Evolutionary conservation across 2,888 invertebrate species (phyloP), one percentile per base, ranked within the genome.

Genomic region (Megalurothrips usitatus): DNA sequence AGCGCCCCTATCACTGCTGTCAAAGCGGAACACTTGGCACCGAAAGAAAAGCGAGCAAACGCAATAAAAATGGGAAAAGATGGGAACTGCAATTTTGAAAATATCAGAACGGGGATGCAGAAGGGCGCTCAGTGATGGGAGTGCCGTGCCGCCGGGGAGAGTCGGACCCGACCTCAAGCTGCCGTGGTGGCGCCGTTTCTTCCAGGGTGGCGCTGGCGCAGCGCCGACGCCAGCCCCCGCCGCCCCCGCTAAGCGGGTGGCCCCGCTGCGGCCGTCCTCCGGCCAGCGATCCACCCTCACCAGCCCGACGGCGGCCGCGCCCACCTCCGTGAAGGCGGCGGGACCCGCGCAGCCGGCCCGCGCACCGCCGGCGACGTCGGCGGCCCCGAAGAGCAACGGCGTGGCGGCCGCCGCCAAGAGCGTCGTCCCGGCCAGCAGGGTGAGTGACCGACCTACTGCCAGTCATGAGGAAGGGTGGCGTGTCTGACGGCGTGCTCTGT

Each of bases 391-490:
- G 80, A 75, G 26, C 47, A 81, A 81, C 52, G 79, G 19, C 81
- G 83, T 14, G 82, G 83, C 19, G 81, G 81, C n/a, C 82, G 83
- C 58, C 68, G 81, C 17, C 82, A 82, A 26, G 79, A 82, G 81
- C 26, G 78, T 63, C 9, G 78, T 63, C 9, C 8, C 49, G 12
- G 34, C 68, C 75, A 79, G 17, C 52, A 81, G 26, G 68, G 68
- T 75, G 68, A 75, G 80, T 80, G 34, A 81, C 43, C 52, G 79
- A n/a, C 17, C 10, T 79, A 52, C 23, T 79, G 63, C 34, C 34
- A 43, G 34, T 43, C 6, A 6, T 43, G 34, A 4, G 34, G 6
- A 43, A 2, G 6, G 34, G 34, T 4, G 2, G 34, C 6, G 34
- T 43, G 34, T 17, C 34, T 68, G 23, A 68, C 26, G 10, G n/a